Evolutionary conservation across 2,113 vertebrate species (phyloP).

Genomic region (Phaethon lepturus): DNA sequence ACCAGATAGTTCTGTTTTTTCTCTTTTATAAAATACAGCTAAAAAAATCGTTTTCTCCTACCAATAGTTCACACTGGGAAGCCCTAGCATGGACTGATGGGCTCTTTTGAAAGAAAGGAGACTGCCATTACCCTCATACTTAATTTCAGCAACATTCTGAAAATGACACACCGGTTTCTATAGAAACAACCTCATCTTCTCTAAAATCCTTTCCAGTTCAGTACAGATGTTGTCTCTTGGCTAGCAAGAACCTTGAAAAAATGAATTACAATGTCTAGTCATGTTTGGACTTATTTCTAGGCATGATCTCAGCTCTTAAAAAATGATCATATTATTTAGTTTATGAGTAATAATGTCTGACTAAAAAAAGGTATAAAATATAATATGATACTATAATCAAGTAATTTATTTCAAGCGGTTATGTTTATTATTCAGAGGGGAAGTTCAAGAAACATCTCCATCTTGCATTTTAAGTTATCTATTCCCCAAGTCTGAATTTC

Average conservation of each 20-base stretch:
- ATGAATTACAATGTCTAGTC: conserved; percentile 32
- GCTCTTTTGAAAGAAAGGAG: background rate
- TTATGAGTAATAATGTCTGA: conserved; percentile 39
- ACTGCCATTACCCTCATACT: background rate
- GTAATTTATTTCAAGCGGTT: background rate
- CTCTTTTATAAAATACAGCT: background rate
- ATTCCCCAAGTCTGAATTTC: background rate
- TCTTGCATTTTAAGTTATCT: background rate
- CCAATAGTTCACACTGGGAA: background rate
- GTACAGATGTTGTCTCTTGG: background rate
- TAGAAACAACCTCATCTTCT: background rate
- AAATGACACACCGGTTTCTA: background rate
- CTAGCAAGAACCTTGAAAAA: background rate
- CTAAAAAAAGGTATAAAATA: background rate
- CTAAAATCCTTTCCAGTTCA: background rate
- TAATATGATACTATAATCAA: background rate
- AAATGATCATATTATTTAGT: background rate
- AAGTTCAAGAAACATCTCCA: background rate
- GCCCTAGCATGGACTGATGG: background rate
- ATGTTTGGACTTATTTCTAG: conserved; percentile 24
- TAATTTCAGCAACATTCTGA: background rate
- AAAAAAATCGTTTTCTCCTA: background rate
- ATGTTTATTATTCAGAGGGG: background rate
- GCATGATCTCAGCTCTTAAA: conserved; percentile 29
- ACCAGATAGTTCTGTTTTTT: background rate